Base-by-base conservation (phyloP, 2,113 vertebrate species). In the Nansenia antarctica region DNA sequence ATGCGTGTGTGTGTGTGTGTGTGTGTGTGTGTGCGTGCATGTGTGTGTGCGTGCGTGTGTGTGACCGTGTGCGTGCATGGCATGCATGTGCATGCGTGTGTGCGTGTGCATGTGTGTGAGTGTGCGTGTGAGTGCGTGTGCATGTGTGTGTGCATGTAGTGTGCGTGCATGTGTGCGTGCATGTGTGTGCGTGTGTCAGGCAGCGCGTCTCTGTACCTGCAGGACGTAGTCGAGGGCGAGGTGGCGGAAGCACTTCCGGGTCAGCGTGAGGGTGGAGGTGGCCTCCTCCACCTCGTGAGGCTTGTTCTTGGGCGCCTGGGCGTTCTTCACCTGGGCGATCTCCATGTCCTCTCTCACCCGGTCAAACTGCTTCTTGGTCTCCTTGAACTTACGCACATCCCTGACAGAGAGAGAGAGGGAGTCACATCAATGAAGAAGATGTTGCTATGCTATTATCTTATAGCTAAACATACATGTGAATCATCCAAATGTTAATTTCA, bases 291-390 rank as follows among this genome's bases (percentile, higher is more conserved):
- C 95, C 79, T 99, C 97, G 0, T 99, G 98, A 0, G 95, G 95
- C 9, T 97, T 97, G 91, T 96, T 96, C 6, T 95, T 92, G 0
- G 97, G 94, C 0, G 95, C 97, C 86, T 99, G 98, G 0, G 96
- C 98, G 0, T 99, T 99, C 89, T 97, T 95, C 83, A 95, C 95
- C 88, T 98, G 92, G 0, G 97, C 95, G 20, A 97, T 86, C 79
- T 99, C 97, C 96, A 98, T 94, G 87, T 99, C 98, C 78, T 99
- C 98, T 0, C 96, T 88, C 45, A 98, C 95, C 66, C 97, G 96
- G 91, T 98, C 98, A 85, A 98, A 99, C 70, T 99, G 97, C 80
- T 98, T 98, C 88, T 98, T 98, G 1, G 95, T 95, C 87, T 99
- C 97, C 87, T 98, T 99, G 82, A 99, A 98, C 89, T 95, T 97